Percentiles rank a stretch among this genome's conserved stretches.
Conservation (phyloP, 2,888 invertebrate species). For the Macrophya annulata region DNA sequence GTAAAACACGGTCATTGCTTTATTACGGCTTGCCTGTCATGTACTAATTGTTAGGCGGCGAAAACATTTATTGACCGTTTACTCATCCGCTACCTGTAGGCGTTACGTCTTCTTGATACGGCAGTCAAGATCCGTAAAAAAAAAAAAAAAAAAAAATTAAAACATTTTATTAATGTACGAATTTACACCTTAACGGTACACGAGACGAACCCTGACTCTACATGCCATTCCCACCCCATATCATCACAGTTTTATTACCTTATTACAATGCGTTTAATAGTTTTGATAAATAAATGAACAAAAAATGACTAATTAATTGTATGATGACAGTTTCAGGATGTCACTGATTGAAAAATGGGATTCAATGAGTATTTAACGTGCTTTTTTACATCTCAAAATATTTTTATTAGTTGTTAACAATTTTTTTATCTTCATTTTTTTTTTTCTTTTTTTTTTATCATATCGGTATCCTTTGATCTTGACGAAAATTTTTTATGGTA, state of each 20-base stretch:
- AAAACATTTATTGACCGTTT: constrained; percentile 74
- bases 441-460: background rate
- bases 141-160: no score
- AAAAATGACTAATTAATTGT: background rate
- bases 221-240: background rate
- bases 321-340: background rate
- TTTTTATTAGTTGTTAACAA: constrained; percentile 5
- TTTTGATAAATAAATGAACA: background rate
- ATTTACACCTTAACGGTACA: background rate
- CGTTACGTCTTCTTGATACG: constrained; percentile 37
- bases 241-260: background rate
- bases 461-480: background rate
- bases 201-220: constrained; percentile 3
- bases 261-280: background rate
- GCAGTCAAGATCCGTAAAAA: background rate
- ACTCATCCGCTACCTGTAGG: constrained; percentile 56
- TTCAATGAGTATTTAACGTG: no score
- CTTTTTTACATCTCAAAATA: background rate
- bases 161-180: constrained; percentile 10
- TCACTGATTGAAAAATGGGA: no score
- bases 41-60: constrained; percentile 76
- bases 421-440: background rate
- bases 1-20: constrained; percentile 78
- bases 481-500: background rate
- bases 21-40: constrained; percentile 75